phyloP scores from a whole-genome alignment of 2,113 vertebrate species.

The Myrmecobius fasciatus region DNA sequence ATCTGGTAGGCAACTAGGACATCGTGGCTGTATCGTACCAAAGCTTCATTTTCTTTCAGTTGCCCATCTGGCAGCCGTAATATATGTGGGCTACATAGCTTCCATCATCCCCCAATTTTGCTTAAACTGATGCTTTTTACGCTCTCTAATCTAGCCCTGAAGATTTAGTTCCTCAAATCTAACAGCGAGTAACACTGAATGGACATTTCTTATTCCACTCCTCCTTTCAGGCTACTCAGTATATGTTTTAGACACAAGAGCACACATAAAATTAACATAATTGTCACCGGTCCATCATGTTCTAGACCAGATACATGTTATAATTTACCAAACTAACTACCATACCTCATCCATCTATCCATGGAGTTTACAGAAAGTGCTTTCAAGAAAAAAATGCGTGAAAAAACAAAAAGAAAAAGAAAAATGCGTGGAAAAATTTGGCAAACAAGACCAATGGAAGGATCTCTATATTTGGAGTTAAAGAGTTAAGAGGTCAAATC shows the following conservation, averaged over 20 bases:
- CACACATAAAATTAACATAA: neutral
- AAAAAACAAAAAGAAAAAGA: neutral
- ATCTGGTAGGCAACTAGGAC: neutral
- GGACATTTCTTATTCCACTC: neutral
- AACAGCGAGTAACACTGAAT: neutral
- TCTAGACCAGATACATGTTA: neutral
- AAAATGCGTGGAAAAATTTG: neutral
- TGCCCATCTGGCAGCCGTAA: neutral
- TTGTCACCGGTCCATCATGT: no score
- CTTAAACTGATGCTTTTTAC: neutral
- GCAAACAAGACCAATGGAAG: neutral
- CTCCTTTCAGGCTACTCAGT: accelerated
- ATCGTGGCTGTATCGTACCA: neutral
- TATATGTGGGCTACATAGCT: neutral
- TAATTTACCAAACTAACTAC: neutral
- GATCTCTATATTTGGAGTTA: neutral
- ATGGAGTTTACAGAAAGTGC: neutral
- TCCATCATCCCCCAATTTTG: neutral
- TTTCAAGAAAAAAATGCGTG: neutral
- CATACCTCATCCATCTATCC: neutral
- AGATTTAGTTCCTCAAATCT: neutral
- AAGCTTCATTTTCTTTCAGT: neutral
- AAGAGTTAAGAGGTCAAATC: neutral
- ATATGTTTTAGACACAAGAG: neutral
- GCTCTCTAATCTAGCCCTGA: neutral